Conservation (phyloP, 2,113 vertebrate genomes). For the Oriolus oriolus region DNA sequence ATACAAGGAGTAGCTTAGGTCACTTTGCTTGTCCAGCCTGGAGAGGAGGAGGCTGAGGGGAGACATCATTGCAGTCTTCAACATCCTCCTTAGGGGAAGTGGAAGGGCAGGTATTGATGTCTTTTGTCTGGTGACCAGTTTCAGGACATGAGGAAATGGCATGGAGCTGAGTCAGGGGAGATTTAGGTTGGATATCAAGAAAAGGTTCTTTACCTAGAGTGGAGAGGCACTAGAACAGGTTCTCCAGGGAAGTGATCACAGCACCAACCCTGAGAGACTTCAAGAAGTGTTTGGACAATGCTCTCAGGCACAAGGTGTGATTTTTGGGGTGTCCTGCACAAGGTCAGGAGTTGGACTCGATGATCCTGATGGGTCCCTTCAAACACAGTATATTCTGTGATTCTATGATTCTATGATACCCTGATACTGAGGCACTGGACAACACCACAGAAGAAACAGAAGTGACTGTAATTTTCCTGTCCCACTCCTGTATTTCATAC, state of each 20-base stretch:
- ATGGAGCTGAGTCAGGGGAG: neutral
- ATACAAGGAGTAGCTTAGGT: neutral
- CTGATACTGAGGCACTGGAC: neutral
- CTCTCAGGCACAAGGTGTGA: neutral
- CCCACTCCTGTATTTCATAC: neutral
- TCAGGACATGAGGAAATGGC: neutral
- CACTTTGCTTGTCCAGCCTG: neutral
- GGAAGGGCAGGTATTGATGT: neutral
- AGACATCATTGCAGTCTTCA: neutral
- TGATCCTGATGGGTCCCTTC: neutral
- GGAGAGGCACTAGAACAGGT: neutral
- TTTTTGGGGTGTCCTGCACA: neutral
- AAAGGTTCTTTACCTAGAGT: neutral
- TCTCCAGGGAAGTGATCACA: neutral
- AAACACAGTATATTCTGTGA: neutral
- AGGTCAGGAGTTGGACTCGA: rapidly evolving
- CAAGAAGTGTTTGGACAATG: neutral
- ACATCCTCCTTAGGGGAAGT: neutral
- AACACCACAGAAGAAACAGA: neutral
- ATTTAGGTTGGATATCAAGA: neutral
- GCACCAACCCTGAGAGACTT: neutral
- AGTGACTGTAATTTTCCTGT: neutral
- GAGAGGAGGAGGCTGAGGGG: neutral
- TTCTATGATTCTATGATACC: neutral
- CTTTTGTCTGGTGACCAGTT: neutral